phyloP scores from a whole-genome alignment of 37 sponge, comb jelly and placozoan genomes.

The Halichondria panicea region DNA sequence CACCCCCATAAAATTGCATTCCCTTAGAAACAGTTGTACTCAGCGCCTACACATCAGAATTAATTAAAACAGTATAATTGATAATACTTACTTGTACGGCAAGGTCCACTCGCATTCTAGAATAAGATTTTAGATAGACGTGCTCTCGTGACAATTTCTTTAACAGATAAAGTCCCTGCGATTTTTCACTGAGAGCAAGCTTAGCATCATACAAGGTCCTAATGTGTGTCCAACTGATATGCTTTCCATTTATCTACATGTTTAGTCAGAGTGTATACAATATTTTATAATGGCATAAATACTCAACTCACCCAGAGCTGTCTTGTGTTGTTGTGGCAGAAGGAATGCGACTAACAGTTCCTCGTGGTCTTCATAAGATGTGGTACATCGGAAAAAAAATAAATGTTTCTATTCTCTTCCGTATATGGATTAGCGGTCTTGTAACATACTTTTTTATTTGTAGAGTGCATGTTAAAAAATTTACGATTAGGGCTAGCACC shows the following conservation, averaged over 20 bases:
- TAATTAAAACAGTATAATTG: not conserved
- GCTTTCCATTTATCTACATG: conserved; percentile 18
- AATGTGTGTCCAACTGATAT: conserved; percentile 36
- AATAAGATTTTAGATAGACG: conserved; percentile 27
- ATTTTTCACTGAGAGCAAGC: not conserved
- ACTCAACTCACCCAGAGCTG: conserved; percentile 19
- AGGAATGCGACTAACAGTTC: conserved; percentile 32
- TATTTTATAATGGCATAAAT: not conserved
- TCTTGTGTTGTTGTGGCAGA: conserved; percentile 4
- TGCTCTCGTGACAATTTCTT: conserved; percentile 14
- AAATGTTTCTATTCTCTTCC: conserved; percentile 2
- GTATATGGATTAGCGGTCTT: conserved; percentile 29
- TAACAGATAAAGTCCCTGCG: conserved; percentile 17
- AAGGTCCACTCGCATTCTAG: conserved; percentile 37
- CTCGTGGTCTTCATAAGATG: conserved; percentile 38
- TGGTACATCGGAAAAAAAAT: conserved; percentile 37
- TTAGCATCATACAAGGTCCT: conserved; percentile 2
- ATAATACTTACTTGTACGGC: conserved; percentile 20
- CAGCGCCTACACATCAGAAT: conserved; percentile 19
- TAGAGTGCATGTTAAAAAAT: conserved; percentile 18
- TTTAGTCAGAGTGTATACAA: not conserved
- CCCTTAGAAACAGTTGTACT: conserved; percentile 44
- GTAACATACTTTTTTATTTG: not conserved
- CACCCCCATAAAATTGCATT: conserved; percentile 15
- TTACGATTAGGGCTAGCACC: conserved; percentile 34